Evolutionary conservation across 2,888 invertebrate species (phyloP).

Genomic region (Habrosyne pyritoides): DNA sequence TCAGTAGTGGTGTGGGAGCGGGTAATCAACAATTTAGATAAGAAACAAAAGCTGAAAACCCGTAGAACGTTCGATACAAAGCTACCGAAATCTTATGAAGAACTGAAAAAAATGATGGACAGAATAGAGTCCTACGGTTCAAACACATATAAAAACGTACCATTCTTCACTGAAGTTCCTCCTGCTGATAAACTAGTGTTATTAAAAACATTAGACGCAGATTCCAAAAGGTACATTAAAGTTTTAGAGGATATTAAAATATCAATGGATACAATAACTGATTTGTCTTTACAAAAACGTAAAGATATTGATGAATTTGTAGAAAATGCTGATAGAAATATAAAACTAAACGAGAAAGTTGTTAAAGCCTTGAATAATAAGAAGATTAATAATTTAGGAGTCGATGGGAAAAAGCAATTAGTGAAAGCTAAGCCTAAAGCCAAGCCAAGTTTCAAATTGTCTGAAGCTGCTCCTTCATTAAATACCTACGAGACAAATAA

Average conservation of each 20-base stretch:
- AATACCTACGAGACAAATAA: conserved; percentile 9
- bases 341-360: conserved; percentile 51
- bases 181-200: conserved; percentile 52
- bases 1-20: conserved; percentile 69
- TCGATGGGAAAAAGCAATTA: conserved; percentile 7
- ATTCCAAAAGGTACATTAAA: conserved; percentile 44
- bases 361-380: conserved; percentile 34
- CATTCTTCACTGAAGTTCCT: conserved; percentile 43
- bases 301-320: conserved; percentile 52
- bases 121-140: conserved; percentile 43
- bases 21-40: conserved; percentile 54
- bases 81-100: conserved; percentile 44
- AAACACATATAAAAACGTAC: conserved; percentile 54
- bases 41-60: conserved; percentile 29
- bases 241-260: conserved; percentile 47
- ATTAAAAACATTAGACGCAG: conserved; percentile 56
- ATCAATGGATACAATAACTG: conserved; percentile 29
- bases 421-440: conserved; percentile 7
- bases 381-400: conserved; percentile 12
- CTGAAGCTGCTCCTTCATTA: conserved; percentile 10
- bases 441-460: conserved; percentile 9
- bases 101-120: conserved; percentile 50
- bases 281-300: conserved; percentile 36
- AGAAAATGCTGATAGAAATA: conserved; percentile 42
- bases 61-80: conserved; percentile 42